Percentiles rank a stretch among this genome's conserved stretches.
Conservation (phyloP, 1,140 invertebrate genomes). For the Zaprionus ornatus region DNA sequence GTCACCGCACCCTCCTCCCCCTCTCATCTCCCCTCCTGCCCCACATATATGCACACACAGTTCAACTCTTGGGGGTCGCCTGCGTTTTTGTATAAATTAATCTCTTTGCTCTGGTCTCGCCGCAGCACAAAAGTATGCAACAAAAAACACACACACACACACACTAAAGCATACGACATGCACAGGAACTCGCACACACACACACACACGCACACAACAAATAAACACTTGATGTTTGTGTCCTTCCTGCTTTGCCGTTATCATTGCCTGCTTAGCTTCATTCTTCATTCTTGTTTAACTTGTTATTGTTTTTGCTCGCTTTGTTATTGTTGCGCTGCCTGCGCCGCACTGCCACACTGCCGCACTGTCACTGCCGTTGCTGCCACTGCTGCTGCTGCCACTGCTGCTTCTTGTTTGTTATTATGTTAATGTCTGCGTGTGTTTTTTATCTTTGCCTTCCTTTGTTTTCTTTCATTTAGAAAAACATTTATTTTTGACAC, state of each 20-base stretch:
- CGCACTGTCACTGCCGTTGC: background rate
- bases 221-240: constrained; percentile 58
- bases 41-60: constrained; percentile 5
- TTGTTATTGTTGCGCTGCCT: constrained; percentile 23
- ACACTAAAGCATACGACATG: background rate
- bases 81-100: constrained; percentile 20
- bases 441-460: constrained; percentile 13
- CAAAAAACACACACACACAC: constrained; percentile 16
- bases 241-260: constrained; percentile 15
- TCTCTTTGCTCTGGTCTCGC: constrained; percentile 2
- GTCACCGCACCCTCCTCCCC: constrained; percentile 1
- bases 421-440: constrained; percentile 30
- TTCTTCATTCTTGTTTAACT: constrained; percentile 34
- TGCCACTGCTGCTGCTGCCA: background rate
- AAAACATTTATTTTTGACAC: constrained; percentile 2
- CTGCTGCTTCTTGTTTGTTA: constrained; percentile 23
- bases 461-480: constrained; percentile 15
- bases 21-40: background rate
- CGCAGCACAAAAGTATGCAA: constrained; percentile 34
- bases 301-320: constrained; percentile 29
- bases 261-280: constrained; percentile 27
- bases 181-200: background rate
- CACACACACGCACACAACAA: constrained; percentile 16
- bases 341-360: background rate
- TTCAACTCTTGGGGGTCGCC: constrained; percentile 18